phyloP scores from a whole-genome alignment of 1,140 invertebrate species.

The Caenorhabditis inopinata region DNA sequence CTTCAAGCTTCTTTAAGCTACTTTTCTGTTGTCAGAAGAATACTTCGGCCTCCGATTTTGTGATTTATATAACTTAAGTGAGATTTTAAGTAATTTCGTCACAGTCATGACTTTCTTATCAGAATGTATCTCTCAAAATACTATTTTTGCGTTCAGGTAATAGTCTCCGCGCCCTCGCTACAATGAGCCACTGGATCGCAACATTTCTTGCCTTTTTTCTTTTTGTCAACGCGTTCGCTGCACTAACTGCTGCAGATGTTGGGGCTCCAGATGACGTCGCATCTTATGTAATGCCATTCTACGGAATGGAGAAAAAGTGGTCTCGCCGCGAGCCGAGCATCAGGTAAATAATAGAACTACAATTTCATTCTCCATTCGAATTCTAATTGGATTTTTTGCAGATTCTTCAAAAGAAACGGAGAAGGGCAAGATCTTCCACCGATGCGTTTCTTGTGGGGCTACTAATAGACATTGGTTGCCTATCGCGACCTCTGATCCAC shows the following conservation, averaged over 20 bases:
- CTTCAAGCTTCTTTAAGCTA: not conserved
- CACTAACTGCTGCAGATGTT: slow-evolving; percentile 10
- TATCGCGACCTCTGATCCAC: not conserved
- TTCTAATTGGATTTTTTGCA: not conserved
- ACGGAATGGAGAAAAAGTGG: slow-evolving; percentile 25
- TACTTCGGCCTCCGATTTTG: not conserved
- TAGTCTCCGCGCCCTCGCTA: slow-evolving; percentile 7
- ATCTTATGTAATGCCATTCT: not conserved
- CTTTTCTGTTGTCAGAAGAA: too few species aligned
- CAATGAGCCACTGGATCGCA: slow-evolving; percentile 25
- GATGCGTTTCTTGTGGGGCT: not conserved
- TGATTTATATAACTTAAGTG: not conserved
- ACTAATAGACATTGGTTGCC: not conserved
- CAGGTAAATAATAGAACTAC: not conserved
- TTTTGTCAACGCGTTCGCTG: not conserved
- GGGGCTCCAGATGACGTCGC: not conserved
- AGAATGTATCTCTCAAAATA: too few species aligned
- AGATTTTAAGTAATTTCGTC: too few species aligned
- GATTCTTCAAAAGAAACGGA: slow-evolving; percentile 16
- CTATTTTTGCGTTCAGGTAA: not conserved
- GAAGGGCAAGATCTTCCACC: slow-evolving; percentile 5
- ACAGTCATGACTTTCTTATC: too few species aligned
- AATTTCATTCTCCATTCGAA: not conserved
- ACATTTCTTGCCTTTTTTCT: slow-evolving; percentile 17
- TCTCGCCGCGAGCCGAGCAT: slow-evolving; percentile 18